Evolutionary conservation across 2,113 vertebrate genomes (phyloP).

Genomic region (Opisthocomus hoazin): DNA sequence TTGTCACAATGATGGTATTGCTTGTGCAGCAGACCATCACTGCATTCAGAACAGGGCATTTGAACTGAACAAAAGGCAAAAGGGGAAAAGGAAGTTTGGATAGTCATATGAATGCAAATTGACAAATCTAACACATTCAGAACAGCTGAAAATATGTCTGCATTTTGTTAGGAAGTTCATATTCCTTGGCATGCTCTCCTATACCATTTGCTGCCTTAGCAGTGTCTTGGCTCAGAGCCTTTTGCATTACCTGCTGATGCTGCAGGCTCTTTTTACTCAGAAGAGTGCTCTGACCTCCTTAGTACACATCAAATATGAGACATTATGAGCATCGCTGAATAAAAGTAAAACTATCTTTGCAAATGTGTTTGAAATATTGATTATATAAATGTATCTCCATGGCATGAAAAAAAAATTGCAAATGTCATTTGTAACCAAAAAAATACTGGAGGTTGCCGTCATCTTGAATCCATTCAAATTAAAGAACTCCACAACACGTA

Average conservation of each 20-base stretch:
- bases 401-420: background rate
- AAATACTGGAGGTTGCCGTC: background rate
- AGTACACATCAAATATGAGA: background rate
- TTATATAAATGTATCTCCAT: background rate
- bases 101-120: background rate
- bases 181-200: background rate
- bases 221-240: background rate
- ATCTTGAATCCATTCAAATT: background rate
- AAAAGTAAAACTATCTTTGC: background rate
- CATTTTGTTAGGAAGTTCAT: background rate
- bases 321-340: background rate
- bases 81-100: background rate
- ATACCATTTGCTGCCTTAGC: background rate
- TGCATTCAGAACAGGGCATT: background rate
- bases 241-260: background rate
- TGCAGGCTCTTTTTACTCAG: background rate
- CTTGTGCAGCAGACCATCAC: background rate
- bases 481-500: background rate
- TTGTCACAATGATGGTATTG: background rate
- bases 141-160: background rate
- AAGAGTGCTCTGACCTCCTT: background rate
- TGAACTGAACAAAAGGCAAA: background rate
- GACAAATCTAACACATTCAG: background rate
- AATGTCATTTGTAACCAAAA: background rate
- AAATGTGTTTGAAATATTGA: background rate